Base-by-base conservation (phyloP, 2,888 invertebrate species). In the Oxytorus armatus region DNA sequence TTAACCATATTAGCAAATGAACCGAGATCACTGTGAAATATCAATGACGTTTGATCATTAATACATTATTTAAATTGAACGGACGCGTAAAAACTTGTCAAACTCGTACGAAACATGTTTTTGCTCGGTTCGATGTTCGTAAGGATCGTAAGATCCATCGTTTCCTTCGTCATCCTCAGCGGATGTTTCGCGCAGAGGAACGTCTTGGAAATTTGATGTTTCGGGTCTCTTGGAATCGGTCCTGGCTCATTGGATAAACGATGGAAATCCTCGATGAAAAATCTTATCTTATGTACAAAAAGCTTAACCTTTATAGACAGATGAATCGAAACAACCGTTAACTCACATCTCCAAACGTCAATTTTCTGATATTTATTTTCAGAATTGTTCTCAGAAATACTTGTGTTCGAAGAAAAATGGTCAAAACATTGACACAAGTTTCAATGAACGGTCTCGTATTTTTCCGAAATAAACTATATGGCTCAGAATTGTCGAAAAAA, bases 1-100 rank as follows among this genome's bases (percentile, higher is more conserved):
- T 88, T 88, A 0, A 88, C 75, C 23, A 88, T 51, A 63, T 85
- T 88, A 0, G 84, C 82, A 33, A 85, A 66, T 1, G 87, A 78
- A 0, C 82, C 84, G 14, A 85, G 79, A 69, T 88, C 83, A 10
- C 88, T 88, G 68, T 53, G 29, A 73, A 72, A 57, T 25, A 0
- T 14, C 5, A 7, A 0, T 8, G 8, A 53, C 1, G 18, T 11
- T 53, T 42, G 2, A 11, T 4, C 11, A 44, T 53, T 5, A 0
- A 21, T 0, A 1, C 3, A 39, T 23, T 51, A 0, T 3, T 23
- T 7, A 3, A 44, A 51, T 44, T 59, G 25, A 42, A 51, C 3
- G 21, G 10, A 7, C n/a, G 29, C 11, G 2, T 14, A 42, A 63
- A 21, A 29, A 49, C 29, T 29, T 29, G 4, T 3, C 36, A 29